Percentiles rank a stretch among this genome's conserved stretches.
Conservation (phyloP, 2,113 vertebrate species). For the Taurulus bubalis region DNA sequence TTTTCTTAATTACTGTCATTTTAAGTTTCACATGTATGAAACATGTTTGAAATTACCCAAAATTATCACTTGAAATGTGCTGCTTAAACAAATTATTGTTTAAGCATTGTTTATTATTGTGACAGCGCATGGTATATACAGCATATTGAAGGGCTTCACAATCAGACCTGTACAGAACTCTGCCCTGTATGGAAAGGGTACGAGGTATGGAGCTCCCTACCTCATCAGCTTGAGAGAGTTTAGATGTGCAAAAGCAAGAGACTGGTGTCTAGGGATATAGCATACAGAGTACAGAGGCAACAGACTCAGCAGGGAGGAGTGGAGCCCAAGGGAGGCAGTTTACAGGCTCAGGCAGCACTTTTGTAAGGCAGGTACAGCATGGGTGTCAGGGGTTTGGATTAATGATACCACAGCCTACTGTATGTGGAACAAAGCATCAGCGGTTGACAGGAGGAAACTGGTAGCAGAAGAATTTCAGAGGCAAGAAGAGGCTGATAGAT, state of each 20-base stretch:
- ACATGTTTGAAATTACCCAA: neutral
- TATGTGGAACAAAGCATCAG: constrained; percentile 5
- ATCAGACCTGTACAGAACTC: neutral
- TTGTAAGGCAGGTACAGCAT: neutral
- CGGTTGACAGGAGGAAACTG: neutral
- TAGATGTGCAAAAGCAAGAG: neutral
- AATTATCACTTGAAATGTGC: neutral
- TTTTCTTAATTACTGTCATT: too few species aligned
- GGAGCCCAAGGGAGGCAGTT: neutral
- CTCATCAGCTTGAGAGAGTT: neutral
- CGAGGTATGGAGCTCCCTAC: neutral
- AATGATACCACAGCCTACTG: neutral
- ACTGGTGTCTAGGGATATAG: neutral
- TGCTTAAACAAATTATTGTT: neutral
- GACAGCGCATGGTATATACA: neutral
- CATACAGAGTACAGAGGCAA: neutral
- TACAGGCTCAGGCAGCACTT: neutral
- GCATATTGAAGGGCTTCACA: neutral
- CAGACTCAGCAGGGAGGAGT: neutral
- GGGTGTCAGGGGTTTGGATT: neutral
- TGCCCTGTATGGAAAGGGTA: neutral
- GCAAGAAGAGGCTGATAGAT: neutral
- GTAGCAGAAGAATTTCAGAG: neutral
- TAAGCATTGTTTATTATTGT: neutral
- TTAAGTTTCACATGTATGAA: neutral